These are phyloP conservation scores for Xanthia togata DNA, from an alignment of 2,888 invertebrate genomes.

Conservation along the genomic window DNA sequence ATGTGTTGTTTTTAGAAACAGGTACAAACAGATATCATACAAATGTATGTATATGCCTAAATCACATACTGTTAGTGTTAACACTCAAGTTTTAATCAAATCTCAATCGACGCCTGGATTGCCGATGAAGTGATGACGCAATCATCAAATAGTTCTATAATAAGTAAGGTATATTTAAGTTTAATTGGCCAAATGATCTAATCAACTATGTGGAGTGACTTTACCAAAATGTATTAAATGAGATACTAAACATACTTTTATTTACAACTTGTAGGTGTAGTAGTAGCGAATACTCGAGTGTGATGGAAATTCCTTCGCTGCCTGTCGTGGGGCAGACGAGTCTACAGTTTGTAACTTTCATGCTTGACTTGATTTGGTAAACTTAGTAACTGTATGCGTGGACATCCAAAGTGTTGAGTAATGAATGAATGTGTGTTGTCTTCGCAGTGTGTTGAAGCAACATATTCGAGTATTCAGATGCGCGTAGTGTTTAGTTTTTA, in stretches of 20 bases:
- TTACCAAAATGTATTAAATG: constrained; percentile 81
- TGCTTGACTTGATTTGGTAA: constrained; percentile 2
- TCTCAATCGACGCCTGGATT: constrained; percentile 22
- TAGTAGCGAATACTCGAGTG: constrained; percentile 46
- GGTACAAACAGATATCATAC: neutral
- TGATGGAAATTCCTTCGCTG: constrained; percentile 3
- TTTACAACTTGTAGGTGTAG: constrained; percentile 63
- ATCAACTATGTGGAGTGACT: constrained; percentile 70
- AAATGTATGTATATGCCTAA: constrained; percentile 10
- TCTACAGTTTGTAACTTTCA: neutral
- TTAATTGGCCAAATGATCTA: constrained; percentile 79
- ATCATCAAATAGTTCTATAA: constrained; percentile 37
- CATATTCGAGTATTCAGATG: constrained; percentile 52
- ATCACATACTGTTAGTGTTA: constrained; percentile 17
- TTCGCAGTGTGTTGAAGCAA: neutral
- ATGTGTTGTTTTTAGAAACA: constrained; percentile 1
- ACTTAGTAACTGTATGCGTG: neutral
- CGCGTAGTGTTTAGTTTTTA: constrained; percentile 67
- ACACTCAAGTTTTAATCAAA: constrained; percentile 26
- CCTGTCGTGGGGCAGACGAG: neutral
- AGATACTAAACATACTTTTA: constrained; percentile 62
- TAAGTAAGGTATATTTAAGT: constrained; percentile 70
- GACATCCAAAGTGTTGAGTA: neutral
- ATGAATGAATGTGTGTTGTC: neutral
- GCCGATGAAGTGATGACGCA: constrained; percentile 19